Conservation (phyloP, 1,140 invertebrate species). For the Brachionus sp. region DNA sequence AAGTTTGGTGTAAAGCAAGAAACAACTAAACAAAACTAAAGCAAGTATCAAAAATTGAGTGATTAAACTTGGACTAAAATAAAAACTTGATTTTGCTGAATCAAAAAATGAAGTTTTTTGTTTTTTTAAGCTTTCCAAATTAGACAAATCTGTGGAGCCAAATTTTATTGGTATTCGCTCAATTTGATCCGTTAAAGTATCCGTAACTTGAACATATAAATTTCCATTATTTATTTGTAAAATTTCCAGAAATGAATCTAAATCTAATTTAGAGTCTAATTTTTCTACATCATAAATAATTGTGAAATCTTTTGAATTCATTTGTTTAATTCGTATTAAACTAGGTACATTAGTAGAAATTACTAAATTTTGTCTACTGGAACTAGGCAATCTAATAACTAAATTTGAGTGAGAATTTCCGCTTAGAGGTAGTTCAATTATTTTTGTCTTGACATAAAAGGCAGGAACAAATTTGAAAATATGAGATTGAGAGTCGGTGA, state of each 20-base stretch:
- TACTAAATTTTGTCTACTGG: neutral
- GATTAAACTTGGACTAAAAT: neutral
- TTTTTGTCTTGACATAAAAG: neutral
- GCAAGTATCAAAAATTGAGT: neutral
- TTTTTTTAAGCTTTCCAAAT: neutral
- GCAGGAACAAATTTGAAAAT: neutral
- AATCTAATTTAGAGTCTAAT: neutral
- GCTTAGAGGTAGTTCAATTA: neutral
- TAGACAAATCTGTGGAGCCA: neutral
- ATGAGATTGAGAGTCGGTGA: neutral
- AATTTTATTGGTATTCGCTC: slow-evolving; percentile 11
- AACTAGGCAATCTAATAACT: neutral
- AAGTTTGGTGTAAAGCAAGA: neutral
- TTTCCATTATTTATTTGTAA: neutral
- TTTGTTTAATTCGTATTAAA: neutral
- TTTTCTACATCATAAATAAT: neutral
- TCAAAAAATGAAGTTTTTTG: neutral
- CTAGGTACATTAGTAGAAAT: neutral
- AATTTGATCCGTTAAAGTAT: neutral
- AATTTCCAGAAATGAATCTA: neutral
- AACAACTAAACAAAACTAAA: neutral
- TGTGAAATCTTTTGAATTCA: neutral
- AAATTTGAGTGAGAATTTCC: slow-evolving; percentile 21
- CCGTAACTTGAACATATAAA: slow-evolving; percentile 7
- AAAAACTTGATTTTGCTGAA: neutral